Percentiles rank a stretch among this genome's conserved stretches.
phyloP scores from a whole-genome alignment of 2,797 vertebrate genomes.

The Parauchenoglanis ngamensis region DNA sequence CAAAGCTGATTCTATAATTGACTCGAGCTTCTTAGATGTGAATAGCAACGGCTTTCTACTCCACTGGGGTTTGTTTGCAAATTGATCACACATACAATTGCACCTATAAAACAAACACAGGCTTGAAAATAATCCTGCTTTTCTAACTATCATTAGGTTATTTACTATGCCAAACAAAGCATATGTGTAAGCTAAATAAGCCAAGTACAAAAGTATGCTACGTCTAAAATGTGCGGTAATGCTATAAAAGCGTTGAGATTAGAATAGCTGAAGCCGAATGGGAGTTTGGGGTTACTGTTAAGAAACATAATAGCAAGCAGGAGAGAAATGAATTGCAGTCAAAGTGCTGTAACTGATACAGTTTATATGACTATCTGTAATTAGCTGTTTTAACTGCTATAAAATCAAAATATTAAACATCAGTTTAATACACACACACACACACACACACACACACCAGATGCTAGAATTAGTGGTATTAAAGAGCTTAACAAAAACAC shows the following conservation, averaged over 20 bases:
- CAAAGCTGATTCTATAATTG: conserved; percentile 37
- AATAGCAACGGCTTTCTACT: conserved; percentile 32
- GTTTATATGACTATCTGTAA: conserved; percentile 71
- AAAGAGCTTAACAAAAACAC: conserved; percentile 3
- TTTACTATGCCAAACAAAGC: not conserved
- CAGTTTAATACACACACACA: not conserved
- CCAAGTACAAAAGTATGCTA: not conserved
- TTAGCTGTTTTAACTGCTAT: conserved; percentile 63
- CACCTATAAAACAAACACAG: conserved; percentile 40
- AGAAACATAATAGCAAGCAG: conserved; percentile 76
- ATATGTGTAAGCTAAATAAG: not conserved
- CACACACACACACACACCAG: not conserved
- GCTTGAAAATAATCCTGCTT: conserved; percentile 17
- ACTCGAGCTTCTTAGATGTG: conserved; percentile 36
- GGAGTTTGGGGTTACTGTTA: conserved; percentile 51
- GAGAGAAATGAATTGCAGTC: conserved; percentile 79
- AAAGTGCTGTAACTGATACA: conserved; percentile 79
- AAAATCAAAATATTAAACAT: conserved; percentile 55
- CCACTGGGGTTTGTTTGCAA: conserved; percentile 30
- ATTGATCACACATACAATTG: conserved; percentile 38
- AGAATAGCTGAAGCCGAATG: conserved; percentile 47
- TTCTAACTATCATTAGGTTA: not conserved
- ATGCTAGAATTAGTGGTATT: not conserved
- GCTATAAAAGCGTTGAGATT: not conserved
- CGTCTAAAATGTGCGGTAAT: not conserved